A percentile compares a stretch with the other conserved stretches of the same genome.
Evolutionary conservation across 2,797 vertebrate genomes (phyloP).

Genomic region (Gadopsis marmoratus): DNA sequence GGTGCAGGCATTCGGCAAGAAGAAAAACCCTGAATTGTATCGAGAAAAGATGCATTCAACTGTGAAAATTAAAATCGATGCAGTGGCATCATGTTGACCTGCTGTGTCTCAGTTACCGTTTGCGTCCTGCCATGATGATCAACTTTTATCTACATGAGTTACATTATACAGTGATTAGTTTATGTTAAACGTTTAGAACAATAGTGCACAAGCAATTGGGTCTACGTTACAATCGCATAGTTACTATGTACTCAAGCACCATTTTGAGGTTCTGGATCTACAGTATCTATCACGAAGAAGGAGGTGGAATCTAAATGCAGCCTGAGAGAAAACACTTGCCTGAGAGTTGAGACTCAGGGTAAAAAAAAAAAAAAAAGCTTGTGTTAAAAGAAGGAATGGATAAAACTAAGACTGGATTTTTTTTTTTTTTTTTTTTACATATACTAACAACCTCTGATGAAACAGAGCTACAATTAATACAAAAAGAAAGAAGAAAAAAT

Average conservation of each 20-base stretch:
- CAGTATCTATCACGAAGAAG: no score
- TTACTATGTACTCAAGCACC: no score
- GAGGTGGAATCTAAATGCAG: neutral
- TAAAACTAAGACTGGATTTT: no score
- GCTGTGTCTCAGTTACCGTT: neutral
- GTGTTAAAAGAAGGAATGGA: no score
- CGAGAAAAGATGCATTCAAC: conserved; percentile 55
- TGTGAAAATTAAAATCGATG: conserved; percentile 75
- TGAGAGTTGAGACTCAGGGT: neutral
- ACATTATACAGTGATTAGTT: no score
- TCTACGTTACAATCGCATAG: no score
- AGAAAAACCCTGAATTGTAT: conserved; percentile 24
- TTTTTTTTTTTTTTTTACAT: no score
- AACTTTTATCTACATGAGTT: no score
- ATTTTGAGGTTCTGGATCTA: no score
- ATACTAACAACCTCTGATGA: neutral
- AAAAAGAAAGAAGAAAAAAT: neutral
- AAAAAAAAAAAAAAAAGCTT: neutral
- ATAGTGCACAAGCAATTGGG: no score
- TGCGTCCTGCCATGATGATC: no score
- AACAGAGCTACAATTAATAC: neutral
- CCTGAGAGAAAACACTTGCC: neutral
- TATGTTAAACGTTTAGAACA: no score
- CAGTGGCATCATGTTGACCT: conserved; percentile 30
- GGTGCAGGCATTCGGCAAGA: conserved; percentile 15